Base-by-base conservation (phyloP, 53 echinoderm and acorn worm genomes). In the Echinarachnius parma region DNA sequence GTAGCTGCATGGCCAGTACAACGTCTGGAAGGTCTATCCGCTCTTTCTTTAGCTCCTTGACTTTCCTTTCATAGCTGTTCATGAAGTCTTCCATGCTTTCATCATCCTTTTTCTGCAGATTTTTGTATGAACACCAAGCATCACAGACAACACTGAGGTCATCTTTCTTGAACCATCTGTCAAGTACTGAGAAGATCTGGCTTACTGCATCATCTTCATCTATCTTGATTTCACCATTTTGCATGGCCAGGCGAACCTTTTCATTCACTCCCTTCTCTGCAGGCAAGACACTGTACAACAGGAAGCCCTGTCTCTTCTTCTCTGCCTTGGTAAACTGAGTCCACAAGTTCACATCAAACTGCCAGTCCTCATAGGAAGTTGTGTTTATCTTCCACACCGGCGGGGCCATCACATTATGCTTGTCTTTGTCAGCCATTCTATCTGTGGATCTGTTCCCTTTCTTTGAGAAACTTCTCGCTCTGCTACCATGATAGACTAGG, bases 201-300 rank as follows among this genome's bases (percentile, higher is more conserved):
- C n/a, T n/a, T n/a, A n/a, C n/a, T n/a, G n/a, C n/a, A n/a, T n/a
- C n/a, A n/a, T n/a, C n/a, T n/a, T n/a, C n/a, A n/a, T n/a, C n/a
- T n/a, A n/a, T n/a, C n/a, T n/a, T n/a, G 21, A 80, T 80, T 21
- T 80, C 79, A 45, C 55, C 80, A 80, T 80, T 57, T 28, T 56
- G 67, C 47, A 67, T 80, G 1, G 80, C 80, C 33, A 66, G 30
- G 15, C 46, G 58, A n/a, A 80, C 68, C n/a, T 80, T 80, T 80
- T 69, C 61, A 21, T 80, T 55, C 13, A 53, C 37, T 24, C 54
- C 79, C 30, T 66, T 79, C 3, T 36, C 44, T 34, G 56, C 35
- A 28, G 80, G 59, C n/a, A 30, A n/a, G n/a, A 44, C 31, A 56
- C 27, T 58, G 60, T 60, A 68, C 28, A 66, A 15, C 21, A 64